These are phyloP conservation scores for Eupithecia dodoneata DNA, from an alignment of 2,888 invertebrate genomes.

Conservation along the genomic window DNA sequence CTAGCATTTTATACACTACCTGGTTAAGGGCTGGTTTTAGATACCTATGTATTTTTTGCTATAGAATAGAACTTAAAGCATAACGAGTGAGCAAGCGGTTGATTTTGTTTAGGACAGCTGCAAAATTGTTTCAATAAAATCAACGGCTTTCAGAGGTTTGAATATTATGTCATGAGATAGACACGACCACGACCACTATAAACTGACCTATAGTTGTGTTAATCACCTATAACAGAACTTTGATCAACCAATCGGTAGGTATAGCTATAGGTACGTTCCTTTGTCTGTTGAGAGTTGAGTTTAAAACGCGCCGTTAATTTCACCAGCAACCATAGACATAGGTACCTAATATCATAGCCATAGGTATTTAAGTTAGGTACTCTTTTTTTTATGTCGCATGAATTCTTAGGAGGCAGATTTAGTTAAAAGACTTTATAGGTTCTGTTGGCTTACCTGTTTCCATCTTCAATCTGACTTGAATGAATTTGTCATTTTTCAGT, in stretches of 20 bases:
- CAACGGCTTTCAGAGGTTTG: not conserved
- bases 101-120: not conserved
- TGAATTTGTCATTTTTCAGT: slow-evolving; percentile 95
- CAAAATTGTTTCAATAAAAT: not conserved
- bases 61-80: not conserved
- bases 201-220: too few relatives aligned
- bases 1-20: not conserved
- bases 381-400: not conserved
- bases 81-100: not conserved
- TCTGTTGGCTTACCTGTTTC: slow-evolving; percentile 89
- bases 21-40: not conserved
- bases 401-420: not conserved
- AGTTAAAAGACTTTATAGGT: not conserved
- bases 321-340: too few relatives aligned
- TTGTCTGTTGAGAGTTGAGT: not conserved
- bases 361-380: not conserved
- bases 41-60: not conserved
- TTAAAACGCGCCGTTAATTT: not conserved
- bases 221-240: too few relatives aligned
- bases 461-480: slow-evolving; percentile 96
- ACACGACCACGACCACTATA: too few relatives aligned
- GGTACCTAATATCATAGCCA: too few relatives aligned
- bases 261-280: too few relatives aligned
- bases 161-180: too few relatives aligned
- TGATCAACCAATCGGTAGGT: too few relatives aligned